Evolutionary conservation across 2,113 vertebrate genomes (phyloP).

Genomic region (Sclerurus mexicanus): DNA sequence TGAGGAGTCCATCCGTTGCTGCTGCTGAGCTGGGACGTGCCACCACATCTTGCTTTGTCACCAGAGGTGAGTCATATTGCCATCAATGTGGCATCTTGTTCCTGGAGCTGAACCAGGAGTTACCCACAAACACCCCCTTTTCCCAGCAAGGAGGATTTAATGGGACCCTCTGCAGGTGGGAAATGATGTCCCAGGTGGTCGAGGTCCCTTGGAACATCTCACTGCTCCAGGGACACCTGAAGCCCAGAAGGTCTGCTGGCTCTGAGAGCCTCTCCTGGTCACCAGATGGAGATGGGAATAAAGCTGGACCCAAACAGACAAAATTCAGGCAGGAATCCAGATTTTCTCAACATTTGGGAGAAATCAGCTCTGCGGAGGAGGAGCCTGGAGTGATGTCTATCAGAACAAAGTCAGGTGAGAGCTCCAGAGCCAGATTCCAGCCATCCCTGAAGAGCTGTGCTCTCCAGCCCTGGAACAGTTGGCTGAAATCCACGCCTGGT

Average conservation of each 20-base stretch:
- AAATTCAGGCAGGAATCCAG: background rate
- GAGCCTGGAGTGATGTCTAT: background rate
- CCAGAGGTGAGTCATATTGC: rapidly evolving
- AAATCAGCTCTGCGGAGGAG: background rate
- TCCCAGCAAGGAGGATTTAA: background rate
- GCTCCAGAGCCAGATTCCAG: background rate
- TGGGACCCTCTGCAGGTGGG: background rate
- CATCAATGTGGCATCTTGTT: background rate
- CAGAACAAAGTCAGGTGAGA: background rate
- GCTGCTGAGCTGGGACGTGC: background rate
- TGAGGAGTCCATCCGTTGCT: rapidly evolving
- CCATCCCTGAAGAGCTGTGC: background rate
- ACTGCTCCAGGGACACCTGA: background rate
- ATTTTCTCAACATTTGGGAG: background rate
- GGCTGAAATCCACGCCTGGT: background rate
- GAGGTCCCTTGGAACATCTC: background rate
- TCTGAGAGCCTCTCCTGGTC: background rate
- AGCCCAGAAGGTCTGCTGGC: background rate
- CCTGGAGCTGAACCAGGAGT: background rate
- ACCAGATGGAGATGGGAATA: background rate
- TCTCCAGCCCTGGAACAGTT: background rate
- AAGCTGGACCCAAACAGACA: background rate
- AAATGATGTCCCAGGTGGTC: background rate
- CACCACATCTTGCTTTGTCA: background rate
- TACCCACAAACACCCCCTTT: background rate